Evolutionary conservation across 2,113 vertebrate genomes (phyloP).

Genomic region (Meriones unguiculatus): DNA sequence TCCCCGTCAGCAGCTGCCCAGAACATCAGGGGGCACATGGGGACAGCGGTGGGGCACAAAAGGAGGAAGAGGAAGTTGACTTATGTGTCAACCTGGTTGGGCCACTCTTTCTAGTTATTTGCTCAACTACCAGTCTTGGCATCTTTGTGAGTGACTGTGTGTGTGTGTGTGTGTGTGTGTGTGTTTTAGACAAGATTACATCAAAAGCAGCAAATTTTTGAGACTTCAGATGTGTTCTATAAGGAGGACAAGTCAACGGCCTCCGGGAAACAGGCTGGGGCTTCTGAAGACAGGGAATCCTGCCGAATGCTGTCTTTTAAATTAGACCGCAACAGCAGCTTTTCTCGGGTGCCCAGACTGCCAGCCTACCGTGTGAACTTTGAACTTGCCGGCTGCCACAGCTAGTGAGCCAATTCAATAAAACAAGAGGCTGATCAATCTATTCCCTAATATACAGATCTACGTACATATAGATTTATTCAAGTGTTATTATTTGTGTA

Average conservation of each 20-base stretch:
- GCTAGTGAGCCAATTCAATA: background rate
- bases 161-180: no score
- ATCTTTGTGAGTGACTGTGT: background rate
- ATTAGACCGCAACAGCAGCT: background rate
- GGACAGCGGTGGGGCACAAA: rapidly evolving
- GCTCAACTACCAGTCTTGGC: background rate
- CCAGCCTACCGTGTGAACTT: background rate
- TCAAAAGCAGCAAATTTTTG: background rate
- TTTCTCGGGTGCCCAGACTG: background rate
- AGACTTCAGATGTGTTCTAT: background rate
- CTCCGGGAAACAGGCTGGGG: background rate
- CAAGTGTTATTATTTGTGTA: background rate
- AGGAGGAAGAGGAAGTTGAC: rapidly evolving
- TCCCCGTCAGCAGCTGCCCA: background rate
- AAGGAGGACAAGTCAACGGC: background rate
- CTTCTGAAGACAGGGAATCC: background rate
- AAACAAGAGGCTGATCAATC: background rate
- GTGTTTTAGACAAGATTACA: background rate
- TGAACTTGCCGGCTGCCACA: background rate
- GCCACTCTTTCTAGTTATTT: background rate
- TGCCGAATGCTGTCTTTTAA: background rate
- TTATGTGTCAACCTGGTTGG: background rate
- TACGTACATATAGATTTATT: background rate
- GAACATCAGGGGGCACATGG: background rate
- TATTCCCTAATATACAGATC: no score